Evolutionary conservation across 2,797 vertebrate genomes (phyloP).

Genomic region (Poeciliopsis infans): DNA sequence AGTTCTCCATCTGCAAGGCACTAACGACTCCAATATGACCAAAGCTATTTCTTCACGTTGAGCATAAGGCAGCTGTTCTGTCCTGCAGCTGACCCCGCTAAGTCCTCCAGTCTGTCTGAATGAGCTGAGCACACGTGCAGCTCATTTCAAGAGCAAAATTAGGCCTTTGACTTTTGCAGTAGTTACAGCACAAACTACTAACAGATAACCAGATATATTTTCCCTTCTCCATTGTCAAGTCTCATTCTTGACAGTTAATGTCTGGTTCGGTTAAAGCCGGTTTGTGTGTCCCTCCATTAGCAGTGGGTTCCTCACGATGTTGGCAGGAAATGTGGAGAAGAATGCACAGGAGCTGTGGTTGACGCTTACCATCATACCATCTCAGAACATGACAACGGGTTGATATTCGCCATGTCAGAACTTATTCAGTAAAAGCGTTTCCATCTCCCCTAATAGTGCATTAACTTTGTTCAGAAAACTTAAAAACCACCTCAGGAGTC

Average conservation of each 20-base stretch:
- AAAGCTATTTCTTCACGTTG: conserved; percentile 34
- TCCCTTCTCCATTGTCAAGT: not conserved
- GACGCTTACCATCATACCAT: too few relatives aligned
- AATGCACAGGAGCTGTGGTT: too few relatives aligned
- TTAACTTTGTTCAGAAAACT: too few relatives aligned
- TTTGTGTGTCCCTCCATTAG: not conserved
- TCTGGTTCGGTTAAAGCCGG: not conserved
- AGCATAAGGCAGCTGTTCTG: conserved; percentile 19
- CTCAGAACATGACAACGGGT: too few relatives aligned
- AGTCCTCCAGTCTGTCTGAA: conserved; percentile 35
- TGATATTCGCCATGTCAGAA: too few relatives aligned
- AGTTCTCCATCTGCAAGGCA: conserved; percentile 19
- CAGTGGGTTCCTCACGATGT: not conserved
- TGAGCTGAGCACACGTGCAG: not conserved
- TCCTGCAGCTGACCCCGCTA: conserved; percentile 51
- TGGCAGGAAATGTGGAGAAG: not conserved
- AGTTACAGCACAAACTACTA: not conserved
- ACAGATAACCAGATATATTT: not conserved
- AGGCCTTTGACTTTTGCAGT: not conserved
- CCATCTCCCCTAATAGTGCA: too few relatives aligned
- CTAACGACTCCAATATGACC: conserved; percentile 6
- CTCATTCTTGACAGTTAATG: not conserved
- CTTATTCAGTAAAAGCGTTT: too few relatives aligned
- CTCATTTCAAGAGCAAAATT: not conserved
- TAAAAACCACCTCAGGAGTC: too few relatives aligned